These are phyloP conservation scores for Macrobrachium rosenbergii DNA, from an alignment of 1,140 invertebrate species.

Conservation along the genomic window DNA sequence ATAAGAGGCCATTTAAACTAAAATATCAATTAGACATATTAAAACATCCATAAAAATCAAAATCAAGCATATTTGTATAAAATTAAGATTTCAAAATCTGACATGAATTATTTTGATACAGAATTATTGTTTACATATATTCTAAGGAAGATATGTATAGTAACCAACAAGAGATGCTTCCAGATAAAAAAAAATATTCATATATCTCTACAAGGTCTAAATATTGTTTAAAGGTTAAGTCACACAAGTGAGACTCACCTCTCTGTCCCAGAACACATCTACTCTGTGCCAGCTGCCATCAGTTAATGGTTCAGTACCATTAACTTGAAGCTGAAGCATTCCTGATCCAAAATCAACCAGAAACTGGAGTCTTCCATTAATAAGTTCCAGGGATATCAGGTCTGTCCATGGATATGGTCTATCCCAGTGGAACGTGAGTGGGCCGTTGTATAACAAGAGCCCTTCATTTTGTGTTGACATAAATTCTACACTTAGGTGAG, in stretches of 20 bases:
- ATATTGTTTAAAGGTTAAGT: not conserved
- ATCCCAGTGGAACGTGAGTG: conserved; percentile 89
- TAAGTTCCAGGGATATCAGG: conserved; percentile 93
- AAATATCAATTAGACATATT: too few relatives aligned
- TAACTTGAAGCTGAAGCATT: conserved; percentile 88
- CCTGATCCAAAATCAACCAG: conserved; percentile 96
- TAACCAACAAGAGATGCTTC: too few relatives aligned
- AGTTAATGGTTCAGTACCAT: conserved; percentile 85
- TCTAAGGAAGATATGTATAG: too few relatives aligned
- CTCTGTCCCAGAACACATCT: conserved; percentile 95
- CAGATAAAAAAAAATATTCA: too few relatives aligned
- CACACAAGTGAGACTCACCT: conserved; percentile 72
- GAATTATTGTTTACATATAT: too few relatives aligned
- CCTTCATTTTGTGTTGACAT: conserved; percentile 91
- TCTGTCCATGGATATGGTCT: conserved; percentile 90
- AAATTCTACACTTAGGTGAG: conserved; percentile 95
- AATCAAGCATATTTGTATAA: too few relatives aligned
- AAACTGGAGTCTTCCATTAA: conserved; percentile 89
- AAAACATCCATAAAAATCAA: too few relatives aligned
- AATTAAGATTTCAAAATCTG: too few relatives aligned
- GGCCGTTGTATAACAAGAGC: conserved; percentile 95
- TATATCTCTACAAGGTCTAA: too few relatives aligned
- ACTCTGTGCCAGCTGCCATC: conserved; percentile 97
- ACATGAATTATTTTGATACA: too few relatives aligned
- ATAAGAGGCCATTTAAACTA: too few relatives aligned